Evolutionary conservation across 2,113 vertebrate genomes (phyloP).

Genomic region (Chinchilla lanigera): DNA sequence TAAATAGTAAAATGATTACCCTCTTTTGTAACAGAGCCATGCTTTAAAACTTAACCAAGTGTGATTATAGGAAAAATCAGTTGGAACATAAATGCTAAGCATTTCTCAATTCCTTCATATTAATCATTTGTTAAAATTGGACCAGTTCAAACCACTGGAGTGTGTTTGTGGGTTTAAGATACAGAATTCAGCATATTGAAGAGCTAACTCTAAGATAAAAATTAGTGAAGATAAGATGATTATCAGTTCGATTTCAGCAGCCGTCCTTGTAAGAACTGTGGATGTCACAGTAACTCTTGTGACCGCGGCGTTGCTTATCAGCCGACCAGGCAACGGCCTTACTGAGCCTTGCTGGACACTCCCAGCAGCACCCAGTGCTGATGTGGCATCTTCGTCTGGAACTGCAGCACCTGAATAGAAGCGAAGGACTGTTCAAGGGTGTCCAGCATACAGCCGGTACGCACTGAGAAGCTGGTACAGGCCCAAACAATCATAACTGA

Average conservation of each 20-base stretch:
- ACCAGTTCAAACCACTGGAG: background rate
- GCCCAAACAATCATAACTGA: background rate
- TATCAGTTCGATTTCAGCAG: background rate
- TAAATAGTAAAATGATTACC: background rate
- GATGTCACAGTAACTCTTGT: background rate
- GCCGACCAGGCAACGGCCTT: background rate
- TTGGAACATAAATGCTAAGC: background rate
- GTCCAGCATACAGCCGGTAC: background rate
- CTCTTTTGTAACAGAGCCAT: background rate
- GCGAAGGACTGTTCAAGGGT: background rate
- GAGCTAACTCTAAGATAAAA: background rate
- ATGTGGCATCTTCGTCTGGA: background rate
- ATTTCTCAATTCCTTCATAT: background rate
- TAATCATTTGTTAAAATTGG: background rate
- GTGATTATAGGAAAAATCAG: background rate
- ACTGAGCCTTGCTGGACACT: background rate
- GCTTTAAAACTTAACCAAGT: conserved; percentile 48
- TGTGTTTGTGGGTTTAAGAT: background rate
- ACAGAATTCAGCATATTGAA: background rate
- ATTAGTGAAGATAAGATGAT: background rate
- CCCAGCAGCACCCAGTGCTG: background rate
- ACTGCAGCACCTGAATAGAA: background rate
- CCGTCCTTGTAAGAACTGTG: background rate
- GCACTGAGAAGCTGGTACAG: background rate
- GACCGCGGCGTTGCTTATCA: background rate